Conservation (phyloP, 2,113 vertebrate genomes). For the Brachypodius melanocephalos region DNA sequence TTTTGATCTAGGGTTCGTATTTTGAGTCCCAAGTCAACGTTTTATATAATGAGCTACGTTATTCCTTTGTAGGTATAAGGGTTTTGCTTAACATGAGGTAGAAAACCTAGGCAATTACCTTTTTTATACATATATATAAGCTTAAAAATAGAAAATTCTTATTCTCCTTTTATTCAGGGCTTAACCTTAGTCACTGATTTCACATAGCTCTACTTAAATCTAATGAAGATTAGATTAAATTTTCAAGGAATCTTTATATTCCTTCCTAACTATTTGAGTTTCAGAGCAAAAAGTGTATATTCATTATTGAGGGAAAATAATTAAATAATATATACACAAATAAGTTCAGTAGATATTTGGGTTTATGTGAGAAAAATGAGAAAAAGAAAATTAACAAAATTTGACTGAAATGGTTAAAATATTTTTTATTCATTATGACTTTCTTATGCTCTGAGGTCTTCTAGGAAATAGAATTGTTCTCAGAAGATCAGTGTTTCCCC, state of each 20-base stretch:
- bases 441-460: background rate
- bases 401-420: background rate
- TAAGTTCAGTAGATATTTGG: background rate
- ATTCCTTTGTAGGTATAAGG: background rate
- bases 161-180: background rate
- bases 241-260: background rate
- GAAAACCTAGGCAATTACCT: background rate
- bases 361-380: background rate
- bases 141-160: conserved; percentile 1
- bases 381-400: background rate
- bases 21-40: background rate
- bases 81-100: background rate
- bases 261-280: background rate
- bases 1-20: background rate
- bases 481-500: background rate
- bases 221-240: background rate
- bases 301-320: background rate
- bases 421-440: background rate
- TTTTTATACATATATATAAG: background rate
- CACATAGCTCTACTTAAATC: background rate
- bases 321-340: background rate
- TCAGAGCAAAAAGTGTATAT: background rate
- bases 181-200: background rate
- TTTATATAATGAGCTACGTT: background rate
- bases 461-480: background rate